phyloP scores from a whole-genome alignment of 2,113 vertebrate species.

The Recurvirostra avosetta region DNA sequence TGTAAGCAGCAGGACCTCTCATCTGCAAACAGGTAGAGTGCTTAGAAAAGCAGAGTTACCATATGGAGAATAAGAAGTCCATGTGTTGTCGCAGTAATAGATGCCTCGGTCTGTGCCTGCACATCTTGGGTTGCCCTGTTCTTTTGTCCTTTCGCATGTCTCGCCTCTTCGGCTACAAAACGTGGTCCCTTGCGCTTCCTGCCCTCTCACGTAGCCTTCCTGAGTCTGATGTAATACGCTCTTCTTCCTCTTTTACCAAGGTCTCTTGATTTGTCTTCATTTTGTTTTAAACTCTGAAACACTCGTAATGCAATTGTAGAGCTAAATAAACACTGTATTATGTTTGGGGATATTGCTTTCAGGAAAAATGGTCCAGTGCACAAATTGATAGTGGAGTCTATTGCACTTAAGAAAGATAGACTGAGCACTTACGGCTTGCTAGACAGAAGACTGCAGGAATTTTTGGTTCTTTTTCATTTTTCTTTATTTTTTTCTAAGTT shows the following conservation, averaged over 20 bases:
- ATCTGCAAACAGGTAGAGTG: conserved; percentile 16
- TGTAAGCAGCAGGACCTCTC: conserved; percentile 32
- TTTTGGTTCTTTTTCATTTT: background rate
- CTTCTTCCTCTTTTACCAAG: background rate
- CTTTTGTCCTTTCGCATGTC: background rate
- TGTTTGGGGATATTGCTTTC: conserved; percentile 51
- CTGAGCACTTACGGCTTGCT: conserved; percentile 17
- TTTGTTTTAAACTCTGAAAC: conserved; percentile 54
- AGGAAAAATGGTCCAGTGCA: conserved; percentile 55
- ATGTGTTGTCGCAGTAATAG: background rate
- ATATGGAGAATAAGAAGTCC: background rate
- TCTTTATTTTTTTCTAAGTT: background rate
- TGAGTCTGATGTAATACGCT: background rate
- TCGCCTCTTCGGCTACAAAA: background rate
- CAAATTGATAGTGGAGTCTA: conserved; percentile 50
- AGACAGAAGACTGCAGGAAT: background rate
- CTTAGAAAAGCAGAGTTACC: background rate
- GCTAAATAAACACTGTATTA: conserved; percentile 43
- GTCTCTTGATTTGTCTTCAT: conserved; percentile 50
- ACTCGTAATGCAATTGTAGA: conserved; percentile 39
- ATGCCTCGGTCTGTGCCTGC: background rate
- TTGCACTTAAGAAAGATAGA: conserved; percentile 49
- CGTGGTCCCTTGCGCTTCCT: background rate
- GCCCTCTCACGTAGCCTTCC: background rate
- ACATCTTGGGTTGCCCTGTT: background rate